phyloP scores from a whole-genome alignment of 2,113 vertebrate species.

The Notarius lentiginosus region DNA sequence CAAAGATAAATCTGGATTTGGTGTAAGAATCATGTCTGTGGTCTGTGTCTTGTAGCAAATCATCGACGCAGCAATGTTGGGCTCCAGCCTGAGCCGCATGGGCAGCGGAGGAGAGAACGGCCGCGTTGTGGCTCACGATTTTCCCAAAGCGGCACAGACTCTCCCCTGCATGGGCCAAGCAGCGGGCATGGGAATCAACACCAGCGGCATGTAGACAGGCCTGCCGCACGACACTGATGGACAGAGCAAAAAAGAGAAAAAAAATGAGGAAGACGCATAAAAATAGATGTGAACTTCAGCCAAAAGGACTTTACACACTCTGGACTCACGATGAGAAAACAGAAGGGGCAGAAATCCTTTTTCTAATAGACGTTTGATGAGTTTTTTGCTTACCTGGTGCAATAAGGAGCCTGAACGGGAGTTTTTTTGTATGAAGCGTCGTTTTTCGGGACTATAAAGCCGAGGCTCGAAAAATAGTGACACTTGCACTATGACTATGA shows the following conservation, averaged over 20 bases:
- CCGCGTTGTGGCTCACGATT: constrained; percentile 85
- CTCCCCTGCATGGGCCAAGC: constrained; percentile 89
- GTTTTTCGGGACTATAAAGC: constrained; percentile 28
- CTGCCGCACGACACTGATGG: constrained; percentile 58
- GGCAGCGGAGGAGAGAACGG: constrained; percentile 83
- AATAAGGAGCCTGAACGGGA: constrained; percentile 56
- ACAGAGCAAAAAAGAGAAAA: constrained; percentile 2
- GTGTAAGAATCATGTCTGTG: constrained; percentile 24
- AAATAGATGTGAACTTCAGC: constrained; percentile 50
- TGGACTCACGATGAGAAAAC: constrained; percentile 41
- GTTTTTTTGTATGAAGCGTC: constrained; percentile 45
- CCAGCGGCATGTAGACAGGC: constrained; percentile 81
- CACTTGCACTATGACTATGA: constrained; percentile 55
- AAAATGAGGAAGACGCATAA: neutral
- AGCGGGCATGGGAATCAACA: constrained; percentile 84
- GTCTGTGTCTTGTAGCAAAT: constrained; percentile 76
- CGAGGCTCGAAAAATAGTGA: constrained; percentile 43
- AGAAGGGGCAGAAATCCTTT: constrained; percentile 47
- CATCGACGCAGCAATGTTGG: constrained; percentile 85
- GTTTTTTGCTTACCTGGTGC: constrained; percentile 57
- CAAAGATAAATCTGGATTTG: constrained; percentile 1
- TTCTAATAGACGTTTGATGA: constrained; percentile 50
- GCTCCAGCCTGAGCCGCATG: constrained; percentile 80
- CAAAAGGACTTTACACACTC: constrained; percentile 68
- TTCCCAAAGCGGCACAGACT: constrained; percentile 84